Evolutionary conservation across 2,113 vertebrate genomes (phyloP).

Genomic region (Calypte anna): DNA sequence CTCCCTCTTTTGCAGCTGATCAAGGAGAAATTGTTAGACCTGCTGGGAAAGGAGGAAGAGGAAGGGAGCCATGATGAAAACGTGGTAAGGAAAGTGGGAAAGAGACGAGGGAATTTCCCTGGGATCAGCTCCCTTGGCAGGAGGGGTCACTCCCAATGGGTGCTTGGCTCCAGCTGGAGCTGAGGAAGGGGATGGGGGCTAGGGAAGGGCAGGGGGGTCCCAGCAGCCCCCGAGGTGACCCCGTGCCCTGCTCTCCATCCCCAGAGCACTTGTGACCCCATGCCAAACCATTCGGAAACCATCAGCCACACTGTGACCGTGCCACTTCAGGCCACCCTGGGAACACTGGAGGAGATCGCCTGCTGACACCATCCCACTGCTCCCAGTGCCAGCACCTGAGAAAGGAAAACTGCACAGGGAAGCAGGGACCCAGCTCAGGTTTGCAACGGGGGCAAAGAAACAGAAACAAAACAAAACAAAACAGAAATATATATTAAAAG

Average conservation of each 20-base stretch:
- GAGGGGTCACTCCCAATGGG: fast-evolving
- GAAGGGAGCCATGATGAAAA: conserved; percentile 94
- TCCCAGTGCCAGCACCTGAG: conserved; percentile 33
- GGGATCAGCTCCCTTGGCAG: background rate
- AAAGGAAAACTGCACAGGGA: conserved; percentile 63
- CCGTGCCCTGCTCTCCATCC: background rate
- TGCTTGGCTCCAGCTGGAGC: no score
- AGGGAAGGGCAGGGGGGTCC: background rate
- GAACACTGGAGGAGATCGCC: conserved; percentile 94
- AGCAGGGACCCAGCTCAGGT: conserved; percentile 74
- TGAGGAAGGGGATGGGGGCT: background rate
- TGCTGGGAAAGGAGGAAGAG: conserved; percentile 93
- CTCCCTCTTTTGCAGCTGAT: conserved; percentile 83
- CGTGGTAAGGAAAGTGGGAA: conserved; percentile 81
- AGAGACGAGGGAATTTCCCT: background rate
- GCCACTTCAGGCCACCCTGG: conserved; percentile 92
- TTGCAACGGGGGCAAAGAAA: conserved; percentile 45
- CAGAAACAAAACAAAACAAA: background rate
- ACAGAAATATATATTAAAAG: background rate
- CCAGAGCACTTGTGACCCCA: conserved; percentile 93
- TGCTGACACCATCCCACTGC: conserved; percentile 83
- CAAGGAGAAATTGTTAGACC: conserved; percentile 91
- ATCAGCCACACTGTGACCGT: conserved; percentile 97
- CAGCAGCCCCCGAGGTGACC: background rate
- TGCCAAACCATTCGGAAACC: conserved; percentile 94